Evolutionary conservation across 2,888 invertebrate genomes (phyloP), one percentile per base, ranked within the genome.

Genomic region (Liposcelis brunnea): DNA sequence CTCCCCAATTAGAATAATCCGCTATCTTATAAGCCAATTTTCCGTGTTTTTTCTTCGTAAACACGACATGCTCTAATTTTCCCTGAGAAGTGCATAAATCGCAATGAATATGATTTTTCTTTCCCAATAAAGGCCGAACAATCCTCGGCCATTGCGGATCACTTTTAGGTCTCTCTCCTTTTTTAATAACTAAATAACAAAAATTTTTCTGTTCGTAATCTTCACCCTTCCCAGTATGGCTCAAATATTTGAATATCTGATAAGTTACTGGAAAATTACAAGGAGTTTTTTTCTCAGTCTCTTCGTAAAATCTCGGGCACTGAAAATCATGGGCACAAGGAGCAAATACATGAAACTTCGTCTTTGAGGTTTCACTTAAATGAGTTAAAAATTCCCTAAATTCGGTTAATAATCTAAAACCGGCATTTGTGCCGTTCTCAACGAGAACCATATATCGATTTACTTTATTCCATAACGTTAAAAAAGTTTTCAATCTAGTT

Each of bases 401-500:
- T 67, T 95, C 91, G 52, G 81, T 78, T 0, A 94, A 43, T 52
- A 85, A 69, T 58, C 72, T 69, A 58, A 83, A 90, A 2, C 90
- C 93, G 34, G 80, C 77, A 50, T 74, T 75, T 0, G 80, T 79
- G 4, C 93, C 93, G 52, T 80, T 74, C 63, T 94, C 93, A 0
- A 89, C 73, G 3, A 94, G 67, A 11, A 94, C 70, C 56, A 94
- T 64, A 59, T 81, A 89, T 10, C 79, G 72, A 51, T 76, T 71
- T 0, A 90, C 87, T 65, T 85, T 90, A 45, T 75, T 75, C 93
- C 93, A 94, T 7, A 94, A 65, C 55, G 78, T 83, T 43, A 77
- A 67, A 46, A 90, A 61, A 0, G 73, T 70, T 55, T 83, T 74
- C 40, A 84, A 60, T 42, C 93, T 70, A 19, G 69, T 67, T 55